Percentiles rank a stretch among this genome's conserved stretches.
These are phyloP conservation scores for Scaptomyza pallida DNA, from an alignment of 1,140 invertebrate species.

Conservation along the genomic window DNA sequence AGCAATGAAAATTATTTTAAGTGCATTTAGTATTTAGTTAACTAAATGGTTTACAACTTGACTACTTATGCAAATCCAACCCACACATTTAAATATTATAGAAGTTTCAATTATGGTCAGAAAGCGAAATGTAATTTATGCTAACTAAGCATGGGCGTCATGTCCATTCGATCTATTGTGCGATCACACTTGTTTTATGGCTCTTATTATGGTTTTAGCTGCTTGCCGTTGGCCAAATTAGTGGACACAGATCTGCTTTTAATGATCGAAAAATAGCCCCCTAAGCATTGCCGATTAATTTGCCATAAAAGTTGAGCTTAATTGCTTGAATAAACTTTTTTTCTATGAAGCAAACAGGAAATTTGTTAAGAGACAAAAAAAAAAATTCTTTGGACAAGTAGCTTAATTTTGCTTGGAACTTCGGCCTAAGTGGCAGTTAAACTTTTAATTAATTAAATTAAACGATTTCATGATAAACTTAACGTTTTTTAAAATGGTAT, in stretches of 20 bases:
- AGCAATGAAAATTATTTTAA: neutral
- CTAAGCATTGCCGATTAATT: slow-evolving; percentile 53
- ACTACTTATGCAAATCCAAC: slow-evolving; percentile 22
- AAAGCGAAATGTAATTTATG: slow-evolving; percentile 50
- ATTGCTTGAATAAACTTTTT: slow-evolving; percentile 18
- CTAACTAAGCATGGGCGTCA: slow-evolving; percentile 43
- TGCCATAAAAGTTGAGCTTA: slow-evolving; percentile 59
- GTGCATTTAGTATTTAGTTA: neutral
- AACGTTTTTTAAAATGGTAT: too few relatives aligned
- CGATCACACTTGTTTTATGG: slow-evolving; percentile 25
- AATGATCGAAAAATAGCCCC: slow-evolving; percentile 59
- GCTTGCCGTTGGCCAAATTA: slow-evolving; percentile 49
- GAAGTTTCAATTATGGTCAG: slow-evolving; percentile 36
- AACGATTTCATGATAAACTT: too few relatives aligned
- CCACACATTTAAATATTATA: neutral
- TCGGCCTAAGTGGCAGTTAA: neutral
- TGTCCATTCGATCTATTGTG: slow-evolving; percentile 23
- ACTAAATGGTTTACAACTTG: slow-evolving; percentile 2
- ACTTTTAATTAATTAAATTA: neutral
- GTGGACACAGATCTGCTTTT: slow-evolving; percentile 56
- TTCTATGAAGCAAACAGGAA: slow-evolving; percentile 38
- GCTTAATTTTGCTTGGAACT: neutral
- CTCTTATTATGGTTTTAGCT: slow-evolving; percentile 21
- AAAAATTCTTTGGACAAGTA: neutral
- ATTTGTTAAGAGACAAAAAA: neutral